These are phyloP conservation scores for Emydoidea blandingii DNA, from an alignment of 2,797 vertebrate species.

Conservation along the genomic window DNA sequence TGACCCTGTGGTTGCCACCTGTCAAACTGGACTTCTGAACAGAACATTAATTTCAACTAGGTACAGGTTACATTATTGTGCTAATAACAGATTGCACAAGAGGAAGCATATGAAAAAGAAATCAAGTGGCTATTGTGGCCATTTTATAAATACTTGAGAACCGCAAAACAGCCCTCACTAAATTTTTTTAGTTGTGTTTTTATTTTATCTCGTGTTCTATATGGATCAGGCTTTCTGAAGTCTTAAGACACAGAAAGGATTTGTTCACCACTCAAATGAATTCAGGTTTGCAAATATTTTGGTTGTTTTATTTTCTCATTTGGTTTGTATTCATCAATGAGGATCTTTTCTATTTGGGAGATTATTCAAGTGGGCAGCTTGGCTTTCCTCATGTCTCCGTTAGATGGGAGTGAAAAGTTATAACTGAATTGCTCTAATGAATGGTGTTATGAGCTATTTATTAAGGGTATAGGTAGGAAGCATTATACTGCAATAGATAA, in stretches of 20 bases:
- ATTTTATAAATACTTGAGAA: not conserved
- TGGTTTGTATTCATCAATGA: not conserved
- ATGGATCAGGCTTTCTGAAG: not conserved
- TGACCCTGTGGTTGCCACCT: not conserved
- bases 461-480: not conserved
- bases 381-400: not conserved
- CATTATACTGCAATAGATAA: not conserved
- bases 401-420: not conserved
- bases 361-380: not conserved
- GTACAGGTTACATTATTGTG: not conserved
- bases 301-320: not conserved
- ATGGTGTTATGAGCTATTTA: not conserved
- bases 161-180: not conserved
- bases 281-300: not conserved
- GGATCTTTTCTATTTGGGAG: not conserved
- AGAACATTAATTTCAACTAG: not conserved
- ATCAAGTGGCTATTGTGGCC: not conserved
- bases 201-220: rapidly evolving
- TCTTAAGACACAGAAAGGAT: not conserved
- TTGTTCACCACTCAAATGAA: not conserved
- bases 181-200: not conserved
- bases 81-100: not conserved
- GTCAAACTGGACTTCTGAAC: not conserved
- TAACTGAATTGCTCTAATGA: not conserved
- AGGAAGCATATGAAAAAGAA: too few species aligned